Evolutionary conservation across 2,797 vertebrate species (phyloP).

Genomic region (Pangasius sanitwongsei): DNA sequence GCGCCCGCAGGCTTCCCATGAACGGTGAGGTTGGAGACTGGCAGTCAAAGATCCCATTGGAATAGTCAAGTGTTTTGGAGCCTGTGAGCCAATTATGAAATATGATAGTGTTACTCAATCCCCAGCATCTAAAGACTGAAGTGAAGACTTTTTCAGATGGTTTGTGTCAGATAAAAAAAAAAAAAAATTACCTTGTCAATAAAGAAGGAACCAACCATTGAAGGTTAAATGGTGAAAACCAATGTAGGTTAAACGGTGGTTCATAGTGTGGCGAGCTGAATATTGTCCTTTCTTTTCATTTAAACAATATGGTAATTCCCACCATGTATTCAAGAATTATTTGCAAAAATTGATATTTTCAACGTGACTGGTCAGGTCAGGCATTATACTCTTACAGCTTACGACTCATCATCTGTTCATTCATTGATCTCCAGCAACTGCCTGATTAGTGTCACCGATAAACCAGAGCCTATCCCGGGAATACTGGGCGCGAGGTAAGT

Average conservation of each 20-base stretch:
- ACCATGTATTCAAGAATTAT: background rate
- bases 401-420: background rate
- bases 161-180: background rate
- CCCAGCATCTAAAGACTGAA: background rate
- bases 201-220: background rate
- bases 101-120: background rate
- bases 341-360: background rate
- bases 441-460: background rate
- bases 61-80: slow-evolving; percentile 93
- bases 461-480: background rate
- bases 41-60: slow-evolving; percentile 95
- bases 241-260: background rate
- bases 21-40: slow-evolving; percentile 97
- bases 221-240: background rate
- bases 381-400: background rate
- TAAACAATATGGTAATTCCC: background rate
- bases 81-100: slow-evolving; percentile 70
- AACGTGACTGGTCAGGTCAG: background rate
- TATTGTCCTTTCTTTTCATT: background rate
- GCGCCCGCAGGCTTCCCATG: slow-evolving; percentile 88
- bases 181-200: background rate
- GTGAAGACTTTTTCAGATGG: background rate
- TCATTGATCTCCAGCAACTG: background rate
- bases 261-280: background rate
- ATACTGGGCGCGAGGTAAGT: background rate